phyloP scores from a whole-genome alignment of 2,113 vertebrate species.

The Carassius carassius region DNA sequence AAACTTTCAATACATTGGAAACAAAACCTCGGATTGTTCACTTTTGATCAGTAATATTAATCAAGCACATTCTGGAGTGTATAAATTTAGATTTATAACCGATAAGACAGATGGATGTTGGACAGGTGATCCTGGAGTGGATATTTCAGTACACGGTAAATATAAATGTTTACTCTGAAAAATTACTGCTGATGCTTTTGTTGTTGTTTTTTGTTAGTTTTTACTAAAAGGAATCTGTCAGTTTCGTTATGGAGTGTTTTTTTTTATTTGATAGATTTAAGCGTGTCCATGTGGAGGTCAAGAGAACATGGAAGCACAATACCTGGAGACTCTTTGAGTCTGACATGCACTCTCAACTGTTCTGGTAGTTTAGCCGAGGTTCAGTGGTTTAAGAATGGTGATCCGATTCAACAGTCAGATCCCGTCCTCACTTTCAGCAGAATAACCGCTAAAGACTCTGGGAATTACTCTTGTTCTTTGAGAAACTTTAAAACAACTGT shows the following conservation, averaged over 20 bases:
- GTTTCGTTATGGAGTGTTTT: not conserved
- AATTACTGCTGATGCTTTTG: not conserved
- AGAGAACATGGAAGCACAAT: constrained; percentile 15
- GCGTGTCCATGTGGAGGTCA: constrained; percentile 2
- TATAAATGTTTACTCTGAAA: not conserved
- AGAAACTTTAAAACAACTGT: not conserved
- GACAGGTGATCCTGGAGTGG: not conserved
- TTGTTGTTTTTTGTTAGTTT: not conserved
- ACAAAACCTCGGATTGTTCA: constrained; percentile 42
- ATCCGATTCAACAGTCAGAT: not conserved
- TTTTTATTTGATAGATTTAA: not conserved
- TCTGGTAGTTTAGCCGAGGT: constrained; percentile 33
- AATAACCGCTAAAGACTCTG: constrained; percentile 6
- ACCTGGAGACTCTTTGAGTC: constrained; percentile 43
- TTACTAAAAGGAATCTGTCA: not conserved
- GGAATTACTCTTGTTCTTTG: constrained; percentile 53
- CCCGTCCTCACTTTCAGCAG: constrained; percentile 19
- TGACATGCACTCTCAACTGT: constrained; percentile 47
- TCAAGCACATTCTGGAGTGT: constrained; percentile 17
- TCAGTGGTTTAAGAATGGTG: constrained; percentile 52
- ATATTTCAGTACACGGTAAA: constrained; percentile 35
- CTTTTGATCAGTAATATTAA: constrained; percentile 49
- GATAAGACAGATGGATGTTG: fast-evolving
- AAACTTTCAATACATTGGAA: constrained; percentile 17
- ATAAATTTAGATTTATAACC: constrained; percentile 50